phyloP scores from a whole-genome alignment of 2,888 invertebrate species.

The Laothoe populi region DNA sequence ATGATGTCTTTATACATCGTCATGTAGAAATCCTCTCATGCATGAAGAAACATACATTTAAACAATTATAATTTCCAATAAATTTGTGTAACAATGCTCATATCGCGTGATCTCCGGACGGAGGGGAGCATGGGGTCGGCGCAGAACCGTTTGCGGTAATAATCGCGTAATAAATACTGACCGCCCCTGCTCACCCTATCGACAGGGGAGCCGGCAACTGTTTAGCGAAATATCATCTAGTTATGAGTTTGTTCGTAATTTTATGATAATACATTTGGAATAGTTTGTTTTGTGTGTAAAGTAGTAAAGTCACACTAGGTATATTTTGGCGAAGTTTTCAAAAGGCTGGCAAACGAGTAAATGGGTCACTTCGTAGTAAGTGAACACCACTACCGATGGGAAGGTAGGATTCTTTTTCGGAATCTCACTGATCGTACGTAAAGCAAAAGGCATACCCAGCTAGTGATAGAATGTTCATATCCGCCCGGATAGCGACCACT shows the following conservation, averaged over 20 bases:
- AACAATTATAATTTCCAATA: conserved; percentile 17
- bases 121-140: conserved; percentile 46
- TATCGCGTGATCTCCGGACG: conserved; percentile 14
- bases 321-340: no score
- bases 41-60: conserved; percentile 14
- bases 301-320: not conserved
- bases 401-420: no score
- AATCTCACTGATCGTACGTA: no score
- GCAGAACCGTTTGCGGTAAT: conserved; percentile 60
- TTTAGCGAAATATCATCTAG: not conserved
- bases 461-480: no score
- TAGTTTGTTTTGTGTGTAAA: not conserved
- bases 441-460: no score
- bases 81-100: conserved; percentile 31
- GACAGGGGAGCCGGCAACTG: not conserved
- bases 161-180: conserved; percentile 66
- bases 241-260: not conserved
- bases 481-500: no score
- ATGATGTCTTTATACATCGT: not conserved
- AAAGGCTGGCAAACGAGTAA: no score
- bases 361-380: no score
- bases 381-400: no score
- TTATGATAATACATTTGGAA: not conserved
- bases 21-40: not conserved
- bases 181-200: conserved; percentile 30